Evolutionary conservation across 2,797 vertebrate genomes (phyloP), one percentile per base, ranked within the genome.

Genomic region (Gadopsis marmoratus): DNA sequence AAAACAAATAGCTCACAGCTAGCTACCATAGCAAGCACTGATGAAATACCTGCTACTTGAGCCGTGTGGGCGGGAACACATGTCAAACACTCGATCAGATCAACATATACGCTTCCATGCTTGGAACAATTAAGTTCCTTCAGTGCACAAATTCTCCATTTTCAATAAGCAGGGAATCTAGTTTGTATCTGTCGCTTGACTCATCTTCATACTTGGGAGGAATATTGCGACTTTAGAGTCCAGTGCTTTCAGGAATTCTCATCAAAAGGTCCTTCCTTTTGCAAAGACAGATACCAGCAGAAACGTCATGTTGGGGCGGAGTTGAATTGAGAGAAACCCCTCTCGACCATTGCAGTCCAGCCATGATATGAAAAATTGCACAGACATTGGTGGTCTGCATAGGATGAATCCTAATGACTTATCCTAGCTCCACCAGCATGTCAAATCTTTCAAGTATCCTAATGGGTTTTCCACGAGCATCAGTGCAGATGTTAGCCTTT

Each of bases 31-130:
- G 33, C 48, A 31, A 75, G 61, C 11, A 19, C 33, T 71, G 73
- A 80, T 47, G 60, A 69, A 79, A 72, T 31, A 23, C 14, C 21
- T n/a, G 39, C 54, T 31, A 29, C 43, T 14, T 51, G 65, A 73
- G 67, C 41, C 9, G 12, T 9, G 21, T 14, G 33, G 54, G 12
- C 54, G 51, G 66, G 64, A 61, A 61, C 53, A 61, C 59, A 58
- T 51, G 48, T 82, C 76, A 79, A 76, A 71, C 37, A 33, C 41
- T 17, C n/a, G 31, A 59, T 50, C 29, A 66, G 26, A 81, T 58
- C 12, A 63, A 69, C 66, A 67, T 33, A n/a, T 8, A 7, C 33
- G 56, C 35, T 26, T 82, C 47, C 19, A 37, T 16, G 35, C 50
- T 56, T 31, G 26, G 48, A 68, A 56, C n/a, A 58, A 47, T 71